Evolutionary conservation across 2,113 vertebrate genomes (phyloP), one percentile per base, ranked within the genome.

Genomic region (Pristiophorus japonicus): DNA sequence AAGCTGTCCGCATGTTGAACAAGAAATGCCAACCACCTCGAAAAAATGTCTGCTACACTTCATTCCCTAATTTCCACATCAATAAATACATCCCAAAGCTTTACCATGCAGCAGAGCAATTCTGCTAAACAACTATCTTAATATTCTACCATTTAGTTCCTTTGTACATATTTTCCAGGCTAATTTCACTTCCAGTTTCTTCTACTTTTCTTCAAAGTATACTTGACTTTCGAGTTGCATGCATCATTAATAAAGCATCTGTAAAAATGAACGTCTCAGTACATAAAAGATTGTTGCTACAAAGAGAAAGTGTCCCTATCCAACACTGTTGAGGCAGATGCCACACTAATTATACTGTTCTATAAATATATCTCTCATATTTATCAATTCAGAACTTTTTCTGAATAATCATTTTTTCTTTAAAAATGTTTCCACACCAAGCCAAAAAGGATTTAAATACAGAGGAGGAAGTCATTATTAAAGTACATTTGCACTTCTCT

Each of bases 211-310:
- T 94, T 94, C 92, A 51, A 47, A 47, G 93, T 94, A 70, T 70
- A 51, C 66, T 70, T 70, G 65, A 30, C 65, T 94, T 67, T 67
- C 24, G 18, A 92, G 88, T 59, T 63, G 88, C 59, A 73, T 94
- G 93, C 93, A 94, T 73, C 93, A 70, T 67, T 94, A 70, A 94
- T 94, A 94, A 94, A 94, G 93, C 42, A 94, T 34, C 93, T 70
- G 65, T 94, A 94, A 94, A 94, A 94, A 94, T 94, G 93, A 81
- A 81, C 78, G 11, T 94, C 66, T 94, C 66, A 51, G 65, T 94
- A 70, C 42, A 42, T 93, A 66, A 94, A 51, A 70, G 93, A 70
- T 70, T 94, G 34, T 67, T 47, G 42, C 66, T 94, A 93, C 63
- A 45, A 94, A 94, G 93, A 51, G 66, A 70, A 47, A 73, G 30